Conservation (phyloP, 2,113 vertebrate species). For the Agapornis roseicollis region DNA sequence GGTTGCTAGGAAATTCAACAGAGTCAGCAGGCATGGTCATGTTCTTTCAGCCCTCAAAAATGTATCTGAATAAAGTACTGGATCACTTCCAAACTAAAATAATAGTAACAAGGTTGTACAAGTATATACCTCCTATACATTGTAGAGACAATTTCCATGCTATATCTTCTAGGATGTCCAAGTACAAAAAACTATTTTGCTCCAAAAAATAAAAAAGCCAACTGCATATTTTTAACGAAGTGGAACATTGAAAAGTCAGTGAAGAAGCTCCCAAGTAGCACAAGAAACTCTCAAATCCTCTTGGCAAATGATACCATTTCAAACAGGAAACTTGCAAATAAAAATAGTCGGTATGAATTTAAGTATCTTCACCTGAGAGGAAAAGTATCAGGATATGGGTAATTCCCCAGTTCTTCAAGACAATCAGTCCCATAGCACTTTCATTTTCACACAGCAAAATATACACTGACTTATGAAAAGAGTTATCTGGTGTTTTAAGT, state of each 20-base stretch:
- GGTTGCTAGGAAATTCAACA: constrained; percentile 30
- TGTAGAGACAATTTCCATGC: not conserved
- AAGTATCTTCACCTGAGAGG: not conserved
- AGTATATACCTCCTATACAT: not conserved
- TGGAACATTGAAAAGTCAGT: not conserved
- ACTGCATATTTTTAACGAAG: not conserved
- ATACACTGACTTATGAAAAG: not conserved
- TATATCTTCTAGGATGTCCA: not conserved
- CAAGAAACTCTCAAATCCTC: not conserved
- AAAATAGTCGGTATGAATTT: not conserved
- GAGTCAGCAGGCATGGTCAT: constrained; percentile 30
- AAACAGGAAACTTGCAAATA: not conserved
- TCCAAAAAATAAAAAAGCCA: not conserved
- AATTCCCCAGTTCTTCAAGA: not conserved
- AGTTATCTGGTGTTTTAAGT: not conserved
- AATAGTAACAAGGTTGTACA: not conserved
- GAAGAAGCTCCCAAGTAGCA: not conserved
- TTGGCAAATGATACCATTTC: not conserved
- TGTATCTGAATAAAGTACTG: constrained; percentile 1
- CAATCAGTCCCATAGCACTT: not conserved
- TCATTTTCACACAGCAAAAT: not conserved
- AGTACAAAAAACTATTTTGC: not conserved
- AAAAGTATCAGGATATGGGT: not conserved
- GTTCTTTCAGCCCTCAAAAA: constrained; percentile 31
- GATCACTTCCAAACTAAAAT: constrained; percentile 27